Conservation (phyloP, 2,888 invertebrate species). For the Odiellus spinosus region DNA sequence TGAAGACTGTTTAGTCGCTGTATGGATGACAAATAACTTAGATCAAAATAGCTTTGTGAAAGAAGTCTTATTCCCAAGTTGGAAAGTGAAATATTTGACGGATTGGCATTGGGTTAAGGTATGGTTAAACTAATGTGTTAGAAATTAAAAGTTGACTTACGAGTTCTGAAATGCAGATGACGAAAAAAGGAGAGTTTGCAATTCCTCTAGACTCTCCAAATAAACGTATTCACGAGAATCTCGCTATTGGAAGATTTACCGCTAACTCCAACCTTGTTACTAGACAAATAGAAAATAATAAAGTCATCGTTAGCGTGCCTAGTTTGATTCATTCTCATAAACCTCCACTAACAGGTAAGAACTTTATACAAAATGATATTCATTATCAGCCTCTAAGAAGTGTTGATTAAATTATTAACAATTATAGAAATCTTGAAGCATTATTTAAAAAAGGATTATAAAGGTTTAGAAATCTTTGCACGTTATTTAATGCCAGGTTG, state of each 20-base stretch:
- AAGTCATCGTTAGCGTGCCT: slow-evolving; percentile 63
- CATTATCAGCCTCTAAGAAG: no score
- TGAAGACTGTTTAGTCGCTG: no score
- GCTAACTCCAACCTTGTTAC: background rate
- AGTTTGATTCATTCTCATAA: slow-evolving; percentile 90
- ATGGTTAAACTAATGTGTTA: no score
- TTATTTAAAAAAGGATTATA: slow-evolving; percentile 41
- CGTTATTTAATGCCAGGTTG: slow-evolving; percentile 65
- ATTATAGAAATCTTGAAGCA: slow-evolving; percentile 45
- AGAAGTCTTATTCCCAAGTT: no score
- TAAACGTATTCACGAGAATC: slow-evolving; percentile 15
- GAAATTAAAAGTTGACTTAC: no score
- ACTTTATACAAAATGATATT: slow-evolving; percentile 8
- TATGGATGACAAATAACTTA: no score
- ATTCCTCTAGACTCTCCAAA: slow-evolving; percentile 11
- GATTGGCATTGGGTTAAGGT: no score
- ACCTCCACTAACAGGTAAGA: slow-evolving; percentile 58
- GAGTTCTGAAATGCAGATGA: slow-evolving; percentile 7
- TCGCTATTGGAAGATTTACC: slow-evolving; percentile 7
- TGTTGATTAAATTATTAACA: no score
- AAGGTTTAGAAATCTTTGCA: slow-evolving; percentile 76
- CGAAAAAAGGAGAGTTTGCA: slow-evolving; percentile 8
- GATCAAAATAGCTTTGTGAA: no score
- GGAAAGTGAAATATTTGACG: no score
- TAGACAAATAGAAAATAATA: slow-evolving; percentile 20